Evolutionary conservation across 2,797 vertebrate species (phyloP).

Genomic region (Corythornis leucogaster): DNA sequence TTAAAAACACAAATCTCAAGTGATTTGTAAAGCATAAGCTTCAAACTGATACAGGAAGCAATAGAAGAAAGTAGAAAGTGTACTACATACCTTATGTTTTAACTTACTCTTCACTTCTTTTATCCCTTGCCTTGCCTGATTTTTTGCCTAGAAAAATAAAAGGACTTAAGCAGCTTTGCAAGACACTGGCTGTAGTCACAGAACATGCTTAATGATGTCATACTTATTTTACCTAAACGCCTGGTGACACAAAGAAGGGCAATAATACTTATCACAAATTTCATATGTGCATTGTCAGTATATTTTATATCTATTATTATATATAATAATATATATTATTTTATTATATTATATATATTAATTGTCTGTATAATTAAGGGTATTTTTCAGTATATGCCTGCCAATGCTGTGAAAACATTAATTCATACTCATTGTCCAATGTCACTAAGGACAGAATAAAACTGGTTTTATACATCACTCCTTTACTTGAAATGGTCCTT

Average conservation of each 20-base stretch:
- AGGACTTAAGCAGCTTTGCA: neutral
- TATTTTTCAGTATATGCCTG: neutral
- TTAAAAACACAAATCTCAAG: constrained; percentile 82
- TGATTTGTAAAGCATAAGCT: constrained; percentile 71
- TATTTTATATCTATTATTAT: neutral
- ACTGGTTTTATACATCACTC: neutral
- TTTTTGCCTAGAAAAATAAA: constrained; percentile 87
- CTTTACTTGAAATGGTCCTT: constrained; percentile 29
- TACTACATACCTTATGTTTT: constrained; percentile 87
- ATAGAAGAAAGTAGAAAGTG: constrained; percentile 57
- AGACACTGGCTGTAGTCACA: neutral
- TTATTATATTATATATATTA: too few species aligned
- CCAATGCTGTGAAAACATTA: neutral
- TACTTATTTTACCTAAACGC: neutral
- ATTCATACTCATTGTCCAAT: neutral
- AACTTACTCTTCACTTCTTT: constrained; percentile 93
- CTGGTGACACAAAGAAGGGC: neutral
- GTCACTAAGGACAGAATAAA: neutral
- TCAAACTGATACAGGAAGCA: constrained; percentile 74
- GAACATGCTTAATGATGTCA: neutral
- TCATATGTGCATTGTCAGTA: neutral
- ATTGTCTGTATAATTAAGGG: neutral
- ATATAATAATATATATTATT: too few species aligned
- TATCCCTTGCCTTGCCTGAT: constrained; percentile 92
- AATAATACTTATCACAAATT: neutral